These are phyloP conservation scores for Steinernema scapterisci DNA, from an alignment of 2,888 invertebrate species.

Conservation along the genomic window DNA sequence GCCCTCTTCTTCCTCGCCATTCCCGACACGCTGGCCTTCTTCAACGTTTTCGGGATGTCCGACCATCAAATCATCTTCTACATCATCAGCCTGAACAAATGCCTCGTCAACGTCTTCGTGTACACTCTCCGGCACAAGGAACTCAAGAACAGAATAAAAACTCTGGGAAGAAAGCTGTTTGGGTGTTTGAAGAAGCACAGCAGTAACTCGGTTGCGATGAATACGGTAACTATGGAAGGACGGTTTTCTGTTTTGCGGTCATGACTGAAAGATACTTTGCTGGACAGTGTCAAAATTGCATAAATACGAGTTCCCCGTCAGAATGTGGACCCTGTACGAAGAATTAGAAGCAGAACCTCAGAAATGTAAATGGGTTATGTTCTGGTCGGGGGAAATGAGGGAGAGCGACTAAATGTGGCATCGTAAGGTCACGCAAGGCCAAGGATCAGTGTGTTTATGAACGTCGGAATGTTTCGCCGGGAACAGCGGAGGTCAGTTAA, in stretches of 20 bases:
- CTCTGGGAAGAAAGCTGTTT: not conserved
- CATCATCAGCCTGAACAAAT: slow-evolving; percentile 14
- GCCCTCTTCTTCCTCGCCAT: slow-evolving; percentile 13
- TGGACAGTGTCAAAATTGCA: too few species aligned
- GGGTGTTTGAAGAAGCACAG: not conserved
- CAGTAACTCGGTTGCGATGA: not conserved
- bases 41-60: slow-evolving; percentile 17
- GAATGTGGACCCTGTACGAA: too few species aligned
- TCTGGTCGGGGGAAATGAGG: too few species aligned
- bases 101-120: slow-evolving; percentile 26
- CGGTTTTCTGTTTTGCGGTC: not conserved
- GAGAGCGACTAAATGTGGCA: too few species aligned
- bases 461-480: too few species aligned
- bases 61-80: slow-evolving; percentile 26
- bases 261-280: too few species aligned
- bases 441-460: too few species aligned
- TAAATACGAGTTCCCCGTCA: too few species aligned
- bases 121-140: slow-evolving; percentile 10
- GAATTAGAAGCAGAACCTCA: too few species aligned
- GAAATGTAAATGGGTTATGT: too few species aligned
- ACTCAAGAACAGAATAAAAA: not conserved
- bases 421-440: too few species aligned
- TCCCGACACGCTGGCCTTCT: slow-evolving; percentile 1
- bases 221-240: not conserved
- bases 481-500: too few species aligned